A percentile compares a stretch with the other conserved stretches of the same genome.
Evolutionary conservation across 2,113 vertebrate species (phyloP).

Genomic region (Uria lomvia): DNA sequence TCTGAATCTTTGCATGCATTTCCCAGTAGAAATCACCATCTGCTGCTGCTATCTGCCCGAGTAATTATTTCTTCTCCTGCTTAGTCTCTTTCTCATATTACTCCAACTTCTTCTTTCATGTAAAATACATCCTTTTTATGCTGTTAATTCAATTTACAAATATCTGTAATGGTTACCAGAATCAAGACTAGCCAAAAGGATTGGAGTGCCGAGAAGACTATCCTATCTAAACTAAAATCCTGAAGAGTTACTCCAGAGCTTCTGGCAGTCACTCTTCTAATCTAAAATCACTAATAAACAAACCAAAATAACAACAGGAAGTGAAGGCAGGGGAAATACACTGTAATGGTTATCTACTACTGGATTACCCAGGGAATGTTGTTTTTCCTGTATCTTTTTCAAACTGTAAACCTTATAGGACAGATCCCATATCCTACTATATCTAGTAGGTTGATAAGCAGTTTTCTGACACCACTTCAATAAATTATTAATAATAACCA

Average conservation of each 20-base stretch:
- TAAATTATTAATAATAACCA: not conserved
- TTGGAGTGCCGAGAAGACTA: not conserved
- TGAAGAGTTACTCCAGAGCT: not conserved
- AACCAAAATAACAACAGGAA: not conserved
- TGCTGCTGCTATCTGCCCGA: not conserved
- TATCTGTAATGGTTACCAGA: not conserved
- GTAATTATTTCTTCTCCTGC: slow-evolving; percentile 21
- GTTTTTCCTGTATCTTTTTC: not conserved
- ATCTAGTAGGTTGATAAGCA: not conserved
- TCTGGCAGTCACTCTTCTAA: not conserved
- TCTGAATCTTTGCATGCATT: not conserved
- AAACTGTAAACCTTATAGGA: not conserved
- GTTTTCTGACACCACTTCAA: not conserved
- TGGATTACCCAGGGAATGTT: not conserved
- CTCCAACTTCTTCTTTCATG: not conserved
- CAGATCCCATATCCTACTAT: not conserved
- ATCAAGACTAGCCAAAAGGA: not conserved
- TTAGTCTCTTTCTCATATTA: not conserved
- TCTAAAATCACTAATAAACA: not conserved
- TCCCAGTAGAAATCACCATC: slow-evolving; percentile 45
- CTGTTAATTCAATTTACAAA: not conserved
- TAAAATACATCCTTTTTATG: not conserved
- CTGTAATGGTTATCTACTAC: not conserved
- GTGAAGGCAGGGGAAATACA: not conserved
- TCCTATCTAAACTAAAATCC: not conserved